Evolutionary conservation across 2,113 vertebrate species (phyloP).

Genomic region (Nicator chloris): DNA sequence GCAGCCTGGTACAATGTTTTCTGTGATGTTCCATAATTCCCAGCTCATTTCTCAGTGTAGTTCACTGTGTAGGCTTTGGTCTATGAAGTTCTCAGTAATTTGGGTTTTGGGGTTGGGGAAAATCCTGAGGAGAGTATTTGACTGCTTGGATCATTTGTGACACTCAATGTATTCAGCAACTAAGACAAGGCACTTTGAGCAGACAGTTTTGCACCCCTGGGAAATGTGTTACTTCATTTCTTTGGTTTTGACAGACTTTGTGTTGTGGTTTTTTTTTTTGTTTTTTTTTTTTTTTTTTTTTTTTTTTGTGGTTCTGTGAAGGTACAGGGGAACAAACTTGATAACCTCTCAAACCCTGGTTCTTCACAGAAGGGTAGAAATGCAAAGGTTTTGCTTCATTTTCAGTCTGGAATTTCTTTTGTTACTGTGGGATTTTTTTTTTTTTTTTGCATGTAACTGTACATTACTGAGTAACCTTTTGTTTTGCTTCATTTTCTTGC

Average conservation of each 20-base stretch:
- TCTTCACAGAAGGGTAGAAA: not conserved
- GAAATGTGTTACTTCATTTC: not conserved
- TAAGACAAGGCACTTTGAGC: not conserved
- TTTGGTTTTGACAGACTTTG: not conserved
- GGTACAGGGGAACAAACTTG: not conserved
- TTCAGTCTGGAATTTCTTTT: not conserved
- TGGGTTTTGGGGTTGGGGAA: not conserved
- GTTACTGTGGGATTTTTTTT: not conserved
- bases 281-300: not conserved
- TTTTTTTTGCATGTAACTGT: not conserved
- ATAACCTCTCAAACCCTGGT: not conserved
- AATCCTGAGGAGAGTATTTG: not conserved
- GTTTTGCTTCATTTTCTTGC: not conserved
- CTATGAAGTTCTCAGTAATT: not conserved
- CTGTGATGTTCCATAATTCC: not conserved
- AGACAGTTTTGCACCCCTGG: not conserved
- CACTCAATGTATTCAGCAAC: not conserved
- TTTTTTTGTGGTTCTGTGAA: not conserved
- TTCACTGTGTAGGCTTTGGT: not conserved
- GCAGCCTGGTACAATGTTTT: not conserved
- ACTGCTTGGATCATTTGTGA: not conserved
- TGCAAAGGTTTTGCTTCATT: not conserved
- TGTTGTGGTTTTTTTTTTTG: not conserved
- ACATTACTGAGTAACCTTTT: not conserved
- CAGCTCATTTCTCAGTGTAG: not conserved